These are phyloP conservation scores for Eupsilia transversa DNA, from an alignment of 2,888 invertebrate species.

Conservation along the genomic window DNA sequence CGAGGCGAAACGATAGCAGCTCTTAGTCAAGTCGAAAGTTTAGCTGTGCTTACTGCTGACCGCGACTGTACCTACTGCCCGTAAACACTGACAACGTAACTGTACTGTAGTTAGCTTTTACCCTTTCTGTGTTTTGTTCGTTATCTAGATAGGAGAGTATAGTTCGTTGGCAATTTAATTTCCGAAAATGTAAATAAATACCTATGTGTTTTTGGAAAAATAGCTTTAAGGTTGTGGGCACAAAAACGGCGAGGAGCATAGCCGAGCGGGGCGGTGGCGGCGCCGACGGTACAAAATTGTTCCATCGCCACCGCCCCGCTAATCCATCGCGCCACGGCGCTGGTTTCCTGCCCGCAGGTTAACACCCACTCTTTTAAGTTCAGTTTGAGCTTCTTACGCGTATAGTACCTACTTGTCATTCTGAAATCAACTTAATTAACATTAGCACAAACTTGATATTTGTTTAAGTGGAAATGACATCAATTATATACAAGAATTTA, in stretches of 20 bases:
- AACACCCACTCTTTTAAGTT: too few relatives aligned
- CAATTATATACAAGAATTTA: not conserved
- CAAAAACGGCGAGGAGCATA: too few relatives aligned
- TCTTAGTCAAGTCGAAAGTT: constrained; percentile 38
- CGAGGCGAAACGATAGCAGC: constrained; percentile 14
- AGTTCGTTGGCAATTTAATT: not conserved
- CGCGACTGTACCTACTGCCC: not conserved
- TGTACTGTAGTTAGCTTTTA: not conserved
- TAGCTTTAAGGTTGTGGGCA: too few relatives aligned
- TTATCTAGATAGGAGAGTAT: not conserved
- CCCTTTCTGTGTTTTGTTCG: not conserved
- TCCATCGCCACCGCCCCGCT: too few relatives aligned
- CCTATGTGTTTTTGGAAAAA: not conserved
- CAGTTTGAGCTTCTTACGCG: not conserved
- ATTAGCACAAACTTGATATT: not conserved
- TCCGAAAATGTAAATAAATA: not conserved
- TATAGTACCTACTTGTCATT: not conserved
- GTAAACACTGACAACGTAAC: not conserved
- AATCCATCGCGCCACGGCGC: too few relatives aligned
- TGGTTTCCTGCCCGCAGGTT: too few relatives aligned
- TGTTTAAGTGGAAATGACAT: not conserved
- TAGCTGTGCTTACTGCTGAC: constrained; percentile 3
- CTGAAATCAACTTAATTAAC: not conserved
- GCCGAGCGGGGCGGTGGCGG: too few relatives aligned
- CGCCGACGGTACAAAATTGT: too few relatives aligned